phyloP scores from a whole-genome alignment of 2,888 invertebrate genomes.

The Aspidiotus destructor region DNA sequence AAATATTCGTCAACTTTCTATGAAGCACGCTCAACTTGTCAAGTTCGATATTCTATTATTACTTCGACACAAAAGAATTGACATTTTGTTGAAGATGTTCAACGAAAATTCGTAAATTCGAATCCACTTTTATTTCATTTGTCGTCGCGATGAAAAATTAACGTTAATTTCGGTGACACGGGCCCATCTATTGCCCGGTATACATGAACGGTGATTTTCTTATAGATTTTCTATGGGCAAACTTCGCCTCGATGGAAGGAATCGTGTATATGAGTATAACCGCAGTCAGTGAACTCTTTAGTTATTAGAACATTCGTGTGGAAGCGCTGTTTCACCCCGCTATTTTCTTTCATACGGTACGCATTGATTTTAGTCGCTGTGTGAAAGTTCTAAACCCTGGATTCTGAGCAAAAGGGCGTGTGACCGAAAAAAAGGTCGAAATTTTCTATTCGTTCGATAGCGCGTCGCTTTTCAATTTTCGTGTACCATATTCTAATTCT shows the following conservation, averaged over 20 bases:
- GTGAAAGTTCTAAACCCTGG: conserved; percentile 20
- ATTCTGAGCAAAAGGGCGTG: conserved; percentile 28
- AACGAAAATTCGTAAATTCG: too few relatives aligned
- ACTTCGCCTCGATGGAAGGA: background rate
- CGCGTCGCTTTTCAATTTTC: background rate
- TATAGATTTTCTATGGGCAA: background rate
- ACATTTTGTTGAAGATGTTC: too few relatives aligned
- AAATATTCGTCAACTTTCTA: too few relatives aligned
- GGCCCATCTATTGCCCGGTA: too few relatives aligned
- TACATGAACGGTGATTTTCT: background rate
- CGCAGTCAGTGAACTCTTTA: conserved; percentile 27
- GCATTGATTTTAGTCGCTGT: conserved; percentile 30
- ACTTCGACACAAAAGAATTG: too few relatives aligned
- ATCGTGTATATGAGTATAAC: background rate
- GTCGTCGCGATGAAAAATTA: too few relatives aligned
- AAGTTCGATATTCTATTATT: too few relatives aligned
- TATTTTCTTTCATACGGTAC: conserved; percentile 12
- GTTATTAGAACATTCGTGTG: conserved; percentile 18
- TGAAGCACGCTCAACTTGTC: too few relatives aligned
- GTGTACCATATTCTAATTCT: background rate
- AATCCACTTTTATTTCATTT: too few relatives aligned
- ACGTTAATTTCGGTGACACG: too few relatives aligned
- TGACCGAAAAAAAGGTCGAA: conserved; percentile 11
- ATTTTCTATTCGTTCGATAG: background rate
- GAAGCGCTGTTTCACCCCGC: conserved; percentile 18